phyloP scores from a whole-genome alignment of 1,140 invertebrate species.

The Drosophila punjabiensis region DNA sequence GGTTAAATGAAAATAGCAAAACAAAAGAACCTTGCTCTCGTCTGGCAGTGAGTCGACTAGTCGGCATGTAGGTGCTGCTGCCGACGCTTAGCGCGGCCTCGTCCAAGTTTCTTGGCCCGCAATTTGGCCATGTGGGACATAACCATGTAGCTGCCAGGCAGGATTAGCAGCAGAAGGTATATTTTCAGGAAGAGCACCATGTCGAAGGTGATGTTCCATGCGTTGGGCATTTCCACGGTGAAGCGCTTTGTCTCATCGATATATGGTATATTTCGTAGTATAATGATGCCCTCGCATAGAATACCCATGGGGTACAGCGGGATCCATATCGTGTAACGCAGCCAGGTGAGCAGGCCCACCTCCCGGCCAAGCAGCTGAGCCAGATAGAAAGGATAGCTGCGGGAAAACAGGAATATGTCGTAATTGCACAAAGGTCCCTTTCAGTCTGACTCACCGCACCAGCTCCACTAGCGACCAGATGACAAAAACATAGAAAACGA shows the following conservation, averaged over 20 bases:
- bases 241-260: slow-evolving; percentile 94
- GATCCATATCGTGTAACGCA: slow-evolving; percentile 97
- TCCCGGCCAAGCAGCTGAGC: slow-evolving; percentile 91
- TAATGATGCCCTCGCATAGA: slow-evolving; percentile 93
- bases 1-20: slow-evolving; percentile 31
- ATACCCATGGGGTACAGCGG: slow-evolving; percentile 96
- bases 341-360: slow-evolving; percentile 93
- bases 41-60: slow-evolving; percentile 28
- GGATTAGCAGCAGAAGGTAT: slow-evolving; percentile 91
- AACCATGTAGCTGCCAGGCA: slow-evolving; percentile 91
- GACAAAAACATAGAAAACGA: slow-evolving; percentile 94
- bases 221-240: slow-evolving; percentile 92
- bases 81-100: slow-evolving; percentile 59
- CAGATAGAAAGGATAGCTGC: slow-evolving; percentile 96
- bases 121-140: slow-evolving; percentile 93
- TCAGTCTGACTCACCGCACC: slow-evolving; percentile 87
- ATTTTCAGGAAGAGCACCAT: slow-evolving; percentile 92
- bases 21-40: slow-evolving; percentile 11
- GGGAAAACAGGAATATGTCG: neutral
- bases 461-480: slow-evolving; percentile 94
- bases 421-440: neutral
- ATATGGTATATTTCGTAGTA: slow-evolving; percentile 93
- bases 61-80: slow-evolving; percentile 41
- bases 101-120: slow-evolving; percentile 87
- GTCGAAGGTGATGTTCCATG: slow-evolving; percentile 94